These are phyloP conservation scores for Volucella bombylans DNA, from an alignment of 2,888 invertebrate species.

Conservation along the genomic window DNA sequence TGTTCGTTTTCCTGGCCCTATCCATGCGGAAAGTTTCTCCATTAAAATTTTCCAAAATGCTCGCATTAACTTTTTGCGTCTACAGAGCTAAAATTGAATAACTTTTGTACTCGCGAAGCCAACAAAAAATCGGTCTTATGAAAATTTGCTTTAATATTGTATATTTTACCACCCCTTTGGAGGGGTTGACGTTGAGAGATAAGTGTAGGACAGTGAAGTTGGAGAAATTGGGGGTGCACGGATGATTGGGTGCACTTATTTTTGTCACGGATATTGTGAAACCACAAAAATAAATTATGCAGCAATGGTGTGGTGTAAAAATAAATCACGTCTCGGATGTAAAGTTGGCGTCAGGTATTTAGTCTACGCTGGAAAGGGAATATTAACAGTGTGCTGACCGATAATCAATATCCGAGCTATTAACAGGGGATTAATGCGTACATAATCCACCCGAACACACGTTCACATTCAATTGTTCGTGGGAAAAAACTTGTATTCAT, in stretches of 20 bases:
- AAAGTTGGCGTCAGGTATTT: slow-evolving; percentile 7
- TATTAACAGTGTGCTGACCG: slow-evolving; percentile 56
- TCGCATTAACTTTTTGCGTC: slow-evolving; percentile 68
- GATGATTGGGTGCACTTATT: slow-evolving; percentile 58
- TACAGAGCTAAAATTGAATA: slow-evolving; percentile 61
- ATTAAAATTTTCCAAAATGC: slow-evolving; percentile 69
- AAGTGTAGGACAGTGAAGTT: too few relatives aligned
- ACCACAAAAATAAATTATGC: slow-evolving; percentile 60
- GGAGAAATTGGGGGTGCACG: background rate
- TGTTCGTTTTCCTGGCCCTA: slow-evolving; percentile 19
- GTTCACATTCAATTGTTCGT: slow-evolving; percentile 21
- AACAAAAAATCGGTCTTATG: slow-evolving; percentile 38
- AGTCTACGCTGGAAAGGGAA: slow-evolving; percentile 7
- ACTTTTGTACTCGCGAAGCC: slow-evolving; percentile 37
- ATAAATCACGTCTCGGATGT: slow-evolving; percentile 56
- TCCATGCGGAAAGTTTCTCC: slow-evolving; percentile 65
- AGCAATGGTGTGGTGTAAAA: slow-evolving; percentile 33
- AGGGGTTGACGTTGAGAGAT: background rate
- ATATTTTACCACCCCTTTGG: slow-evolving; percentile 6
- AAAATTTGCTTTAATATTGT: slow-evolving; percentile 10
- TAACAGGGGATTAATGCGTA: slow-evolving; percentile 57
- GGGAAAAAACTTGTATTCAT: background rate
- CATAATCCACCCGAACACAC: slow-evolving; percentile 54
- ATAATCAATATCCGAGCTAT: slow-evolving; percentile 68
- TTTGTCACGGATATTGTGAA: slow-evolving; percentile 47